Evolutionary conservation across 2,113 vertebrate species (phyloP).

Genomic region (Micromys minutus): DNA sequence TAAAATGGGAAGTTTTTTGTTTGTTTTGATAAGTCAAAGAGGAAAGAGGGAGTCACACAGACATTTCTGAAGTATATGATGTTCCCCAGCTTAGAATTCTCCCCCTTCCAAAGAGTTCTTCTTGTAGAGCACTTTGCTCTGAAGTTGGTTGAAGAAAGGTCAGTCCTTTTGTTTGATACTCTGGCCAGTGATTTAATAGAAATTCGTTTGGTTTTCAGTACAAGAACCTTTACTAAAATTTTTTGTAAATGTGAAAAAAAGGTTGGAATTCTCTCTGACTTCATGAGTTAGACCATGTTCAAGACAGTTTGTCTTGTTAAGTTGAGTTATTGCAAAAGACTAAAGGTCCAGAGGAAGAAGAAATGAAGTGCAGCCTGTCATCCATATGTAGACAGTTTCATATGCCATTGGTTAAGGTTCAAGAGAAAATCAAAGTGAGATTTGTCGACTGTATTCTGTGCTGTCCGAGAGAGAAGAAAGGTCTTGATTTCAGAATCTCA

Average conservation of each 20-base stretch:
- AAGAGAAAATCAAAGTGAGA: background rate
- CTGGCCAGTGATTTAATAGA: slow-evolving; percentile 5
- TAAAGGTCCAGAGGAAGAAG: background rate
- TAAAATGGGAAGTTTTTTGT: background rate
- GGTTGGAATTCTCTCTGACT: background rate
- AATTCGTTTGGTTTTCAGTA: background rate
- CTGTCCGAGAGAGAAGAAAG: background rate
- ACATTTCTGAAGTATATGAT: background rate
- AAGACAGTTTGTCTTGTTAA: background rate
- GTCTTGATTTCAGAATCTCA: background rate
- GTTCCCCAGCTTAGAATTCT: background rate
- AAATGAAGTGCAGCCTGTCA: background rate
- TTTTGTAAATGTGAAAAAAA: slow-evolving; percentile 21
- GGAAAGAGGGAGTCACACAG: background rate
- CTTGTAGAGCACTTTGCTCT: background rate
- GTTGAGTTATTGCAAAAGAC: background rate
- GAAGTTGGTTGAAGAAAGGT: background rate
- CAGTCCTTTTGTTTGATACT: slow-evolving; percentile 37
- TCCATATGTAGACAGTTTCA: background rate
- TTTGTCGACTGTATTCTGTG: background rate
- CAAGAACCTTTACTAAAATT: background rate
- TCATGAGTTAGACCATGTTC: background rate
- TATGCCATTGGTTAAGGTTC: background rate
- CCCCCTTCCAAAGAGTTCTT: background rate
- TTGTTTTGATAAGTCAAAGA: background rate